These are phyloP conservation scores for Pica pica DNA, from an alignment of 2,113 vertebrate genomes.

Conservation along the genomic window DNA sequence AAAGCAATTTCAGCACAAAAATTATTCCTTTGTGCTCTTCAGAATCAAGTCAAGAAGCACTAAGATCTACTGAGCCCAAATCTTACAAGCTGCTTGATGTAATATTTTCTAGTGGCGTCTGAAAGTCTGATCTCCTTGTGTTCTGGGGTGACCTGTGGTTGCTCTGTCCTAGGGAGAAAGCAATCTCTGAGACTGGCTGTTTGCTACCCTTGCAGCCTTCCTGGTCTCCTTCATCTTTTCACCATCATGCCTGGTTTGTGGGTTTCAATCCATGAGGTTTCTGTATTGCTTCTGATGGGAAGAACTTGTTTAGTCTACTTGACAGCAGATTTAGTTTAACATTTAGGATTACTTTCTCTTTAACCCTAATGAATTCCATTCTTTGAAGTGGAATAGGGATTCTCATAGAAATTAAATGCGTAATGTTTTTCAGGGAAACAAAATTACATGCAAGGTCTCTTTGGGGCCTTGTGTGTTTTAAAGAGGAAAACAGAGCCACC, in stretches of 20 bases:
- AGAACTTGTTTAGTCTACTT: not conserved
- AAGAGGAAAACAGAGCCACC: not conserved
- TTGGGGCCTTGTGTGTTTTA: not conserved
- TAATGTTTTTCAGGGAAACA: not conserved
- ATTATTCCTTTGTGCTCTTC: not conserved
- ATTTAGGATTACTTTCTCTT: not conserved
- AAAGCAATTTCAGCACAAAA: not conserved
- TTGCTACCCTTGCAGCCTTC: not conserved
- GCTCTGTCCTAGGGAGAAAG: not conserved
- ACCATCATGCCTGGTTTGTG: accelerated
- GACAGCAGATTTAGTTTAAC: not conserved
- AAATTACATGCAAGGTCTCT: not conserved
- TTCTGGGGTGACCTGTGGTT: not conserved
- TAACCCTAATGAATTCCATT: not conserved
- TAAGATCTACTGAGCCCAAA: not conserved
- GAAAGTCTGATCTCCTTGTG: not conserved
- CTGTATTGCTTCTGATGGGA: not conserved
- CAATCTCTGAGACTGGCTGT: not conserved
- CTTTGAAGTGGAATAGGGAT: not conserved
- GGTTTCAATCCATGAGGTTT: not conserved
- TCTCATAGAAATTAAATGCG: not conserved
- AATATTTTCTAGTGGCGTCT: not conserved
- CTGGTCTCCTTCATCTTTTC: not conserved
- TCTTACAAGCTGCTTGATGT: not conserved
- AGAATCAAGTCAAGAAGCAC: not conserved